These are phyloP conservation scores for Leiothrix lutea DNA, from an alignment of 2,113 vertebrate genomes.

Conservation along the genomic window DNA sequence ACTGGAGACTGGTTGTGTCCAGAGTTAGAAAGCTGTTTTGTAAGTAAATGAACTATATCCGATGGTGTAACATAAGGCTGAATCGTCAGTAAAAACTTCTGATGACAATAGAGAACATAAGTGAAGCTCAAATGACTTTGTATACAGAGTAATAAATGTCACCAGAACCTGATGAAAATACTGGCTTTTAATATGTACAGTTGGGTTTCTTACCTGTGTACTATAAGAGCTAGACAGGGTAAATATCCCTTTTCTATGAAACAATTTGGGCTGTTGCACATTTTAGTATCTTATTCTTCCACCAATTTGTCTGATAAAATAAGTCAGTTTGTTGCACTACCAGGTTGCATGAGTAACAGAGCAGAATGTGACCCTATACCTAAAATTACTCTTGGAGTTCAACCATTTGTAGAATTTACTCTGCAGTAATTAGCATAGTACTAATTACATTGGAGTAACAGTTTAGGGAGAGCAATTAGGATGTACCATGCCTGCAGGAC, in stretches of 20 bases:
- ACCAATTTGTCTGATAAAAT: not conserved
- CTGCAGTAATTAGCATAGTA: constrained; percentile 63
- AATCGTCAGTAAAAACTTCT: constrained; percentile 8
- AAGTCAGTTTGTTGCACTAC: constrained; percentile 21
- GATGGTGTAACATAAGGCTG: not conserved
- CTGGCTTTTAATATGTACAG: constrained; percentile 10
- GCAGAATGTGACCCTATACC: constrained; percentile 49
- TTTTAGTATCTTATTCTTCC: constrained; percentile 2
- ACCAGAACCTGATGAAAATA: constrained; percentile 53
- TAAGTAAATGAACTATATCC: not conserved
- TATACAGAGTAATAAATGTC: constrained; percentile 18
- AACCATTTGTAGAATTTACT: constrained; percentile 67
- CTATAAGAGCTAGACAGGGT: constrained; percentile 40
- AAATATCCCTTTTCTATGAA: not conserved
- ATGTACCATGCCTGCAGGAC: constrained; percentile 61
- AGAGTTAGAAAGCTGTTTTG: not conserved
- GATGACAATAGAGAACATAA: constrained; percentile 14
- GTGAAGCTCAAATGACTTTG: constrained; percentile 39
- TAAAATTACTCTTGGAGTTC: constrained; percentile 66
- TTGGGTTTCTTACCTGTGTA: constrained; percentile 6
- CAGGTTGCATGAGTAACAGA: constrained; percentile 37
- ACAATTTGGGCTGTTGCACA: constrained; percentile 24
- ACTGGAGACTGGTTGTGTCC: not conserved
- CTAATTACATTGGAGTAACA: constrained; percentile 62
- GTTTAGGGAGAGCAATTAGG: constrained; percentile 60